Evolutionary conservation across 1,140 invertebrate genomes (phyloP), one percentile per base, ranked within the genome.

Genomic region (Drosophila simulans): DNA sequence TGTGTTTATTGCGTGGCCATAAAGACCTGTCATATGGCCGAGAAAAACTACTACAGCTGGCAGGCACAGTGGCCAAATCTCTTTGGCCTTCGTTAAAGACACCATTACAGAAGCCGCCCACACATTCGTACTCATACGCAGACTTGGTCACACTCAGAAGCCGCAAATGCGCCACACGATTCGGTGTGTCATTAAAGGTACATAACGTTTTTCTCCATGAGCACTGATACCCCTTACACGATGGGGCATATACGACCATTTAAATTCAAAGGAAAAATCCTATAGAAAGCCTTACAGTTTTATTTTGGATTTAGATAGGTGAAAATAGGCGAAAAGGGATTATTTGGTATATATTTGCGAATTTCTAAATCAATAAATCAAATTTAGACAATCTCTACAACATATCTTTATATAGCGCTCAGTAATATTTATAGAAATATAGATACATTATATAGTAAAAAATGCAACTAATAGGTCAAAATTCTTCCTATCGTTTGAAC

Each of bases 1-100:
- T 86, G 83, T 88, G 84, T 88, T 86, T 86, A 83, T 86, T 88
- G 75, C 79, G 68, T 64, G 62, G 70, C 75, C 79, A 88, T 88
- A 83, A 79, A 88, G 71, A 88, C 77, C 65, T 82, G 60, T 83
- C 57, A 74, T 60, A 52, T 51, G 58, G 46, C 35, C 37, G 42
- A 56, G 46, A 56, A 39, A 45, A 12, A 25, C 31, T 48, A 20
- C 52, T 13, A 25, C 35, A 40, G 45, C 54, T 27, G 54, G 12
- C 7, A 72, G 15, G 59, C 70, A 65, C 71, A 71, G 57, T 58
- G 48, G 45, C 27, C 12, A 52, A 68, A 74, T 68, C 64, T 53
- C 37, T 12, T 65, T 37, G 46, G 46, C n/a, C 60, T 65, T 68
- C 60, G 65, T 70, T 69, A 57, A 35, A 57, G 43, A 49, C 68